phyloP scores from a whole-genome alignment of 2,797 vertebrate species.

The Tokudaia tokunoshimensis region DNA sequence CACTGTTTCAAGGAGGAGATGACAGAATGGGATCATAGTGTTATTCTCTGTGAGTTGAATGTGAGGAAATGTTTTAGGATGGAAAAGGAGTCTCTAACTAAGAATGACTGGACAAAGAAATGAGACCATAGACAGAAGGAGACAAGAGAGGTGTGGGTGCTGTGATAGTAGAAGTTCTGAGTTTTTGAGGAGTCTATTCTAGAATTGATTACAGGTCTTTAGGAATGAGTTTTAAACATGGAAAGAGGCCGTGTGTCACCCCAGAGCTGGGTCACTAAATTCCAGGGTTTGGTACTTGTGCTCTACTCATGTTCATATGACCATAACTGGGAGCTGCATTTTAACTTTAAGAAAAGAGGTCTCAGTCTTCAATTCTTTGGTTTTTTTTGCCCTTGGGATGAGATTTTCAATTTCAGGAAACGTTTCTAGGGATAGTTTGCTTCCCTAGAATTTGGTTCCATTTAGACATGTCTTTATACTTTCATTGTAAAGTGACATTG shows the following conservation, averaged over 20 bases:
- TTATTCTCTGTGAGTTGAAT: conserved; percentile 15
- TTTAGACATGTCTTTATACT: conserved; percentile 32
- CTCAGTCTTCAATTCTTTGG: not conserved
- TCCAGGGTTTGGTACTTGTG: not conserved
- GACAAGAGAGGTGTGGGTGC: not conserved
- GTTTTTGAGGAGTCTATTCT: conserved; percentile 13
- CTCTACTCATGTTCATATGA: not conserved
- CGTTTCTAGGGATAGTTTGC: conserved; percentile 31
- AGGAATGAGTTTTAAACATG: conserved; percentile 28
- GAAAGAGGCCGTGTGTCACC: not conserved
- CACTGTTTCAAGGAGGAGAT: conserved; percentile 23
- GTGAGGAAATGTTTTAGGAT: not conserved
- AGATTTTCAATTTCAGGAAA: conserved; percentile 31
- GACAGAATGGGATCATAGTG: not conserved
- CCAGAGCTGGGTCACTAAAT: not conserved
- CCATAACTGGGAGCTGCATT: not conserved
- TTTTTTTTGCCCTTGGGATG: not conserved
- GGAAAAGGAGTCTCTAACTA: not conserved
- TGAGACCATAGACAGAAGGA: not conserved
- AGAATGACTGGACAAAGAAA: not conserved
- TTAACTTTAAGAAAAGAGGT: not conserved
- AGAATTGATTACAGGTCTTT: not conserved
- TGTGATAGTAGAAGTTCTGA: conserved; percentile 8
- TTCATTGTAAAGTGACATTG: not conserved
- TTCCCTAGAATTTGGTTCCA: conserved; percentile 40